A percentile compares a stretch with the other conserved stretches of the same genome.
Evolutionary conservation across 2,797 vertebrate species (phyloP).

Genomic region (Sebastes goodei): DNA sequence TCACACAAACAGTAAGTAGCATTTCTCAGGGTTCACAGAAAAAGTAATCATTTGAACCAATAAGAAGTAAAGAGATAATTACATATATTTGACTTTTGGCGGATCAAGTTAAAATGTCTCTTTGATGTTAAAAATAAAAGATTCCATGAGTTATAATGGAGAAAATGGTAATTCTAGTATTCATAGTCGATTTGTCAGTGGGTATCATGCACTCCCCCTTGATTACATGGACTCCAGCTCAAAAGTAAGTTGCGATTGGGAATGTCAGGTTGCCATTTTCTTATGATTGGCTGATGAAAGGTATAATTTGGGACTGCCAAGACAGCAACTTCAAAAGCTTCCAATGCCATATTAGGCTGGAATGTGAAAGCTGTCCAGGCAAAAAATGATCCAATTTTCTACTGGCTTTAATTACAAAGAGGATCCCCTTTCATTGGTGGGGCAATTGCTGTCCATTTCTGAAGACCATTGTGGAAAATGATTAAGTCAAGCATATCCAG

Average conservation of each 20-base stretch:
- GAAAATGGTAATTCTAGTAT: constrained; percentile 48
- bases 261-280: constrained; percentile 77
- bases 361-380: constrained; percentile 83
- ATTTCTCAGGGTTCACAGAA: constrained; percentile 34
- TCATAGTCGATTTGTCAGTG: constrained; percentile 65
- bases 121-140: constrained; percentile 54
- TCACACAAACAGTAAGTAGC: constrained; percentile 16
- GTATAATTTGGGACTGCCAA: constrained; percentile 79
- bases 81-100: constrained; percentile 29
- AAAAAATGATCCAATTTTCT: constrained; percentile 84
- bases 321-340: constrained; percentile 79
- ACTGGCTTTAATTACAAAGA: constrained; percentile 83
- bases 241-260: constrained; percentile 69
- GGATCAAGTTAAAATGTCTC: constrained; percentile 34
- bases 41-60: constrained; percentile 44
- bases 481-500: constrained; percentile 75
- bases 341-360: constrained; percentile 77
- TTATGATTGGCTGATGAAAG: constrained; percentile 83
- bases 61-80: constrained; percentile 39
- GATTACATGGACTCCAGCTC: constrained; percentile 67
- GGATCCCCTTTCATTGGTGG: constrained; percentile 80
- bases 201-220: constrained; percentile 49
- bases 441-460: constrained; percentile 74
- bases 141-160: constrained; percentile 40
- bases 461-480: constrained; percentile 74